Base-by-base conservation (phyloP, 30 jellyfish, hydroid and myxozoan species). In the Cassiopea xamachana region DNA sequence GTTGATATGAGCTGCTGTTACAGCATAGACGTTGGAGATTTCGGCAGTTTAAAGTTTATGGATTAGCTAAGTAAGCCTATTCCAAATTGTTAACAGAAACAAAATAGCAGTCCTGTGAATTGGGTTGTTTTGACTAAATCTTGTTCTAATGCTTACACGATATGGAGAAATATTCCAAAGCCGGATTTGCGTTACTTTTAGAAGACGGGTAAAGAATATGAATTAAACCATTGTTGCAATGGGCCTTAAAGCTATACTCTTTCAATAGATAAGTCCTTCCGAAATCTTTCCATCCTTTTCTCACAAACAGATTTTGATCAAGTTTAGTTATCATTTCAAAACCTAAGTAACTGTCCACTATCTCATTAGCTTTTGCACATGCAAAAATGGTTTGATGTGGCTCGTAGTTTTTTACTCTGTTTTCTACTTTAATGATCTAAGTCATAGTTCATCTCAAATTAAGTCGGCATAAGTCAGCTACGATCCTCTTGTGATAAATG, bases 1-100 rank as follows among this genome's bases (percentile, higher is more conserved):
- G 80, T 71, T 71, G 80, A 71, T 71, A 71, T 43, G 55, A 71
- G 80, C 10, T 71, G 80, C 80, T 71, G 80, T 71, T 71, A 71
- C 80, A 47, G 19, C 75, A 79, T 46, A 84, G 92, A 73, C 83
- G 92, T 49, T 45, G 70, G 76, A 17, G 92, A 70, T 78, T 78
- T 88, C 95, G 95, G 95, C 80, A 88, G 67, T 82, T 79, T 46
- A 88, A 88, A 79, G 87, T 69, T 72, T 69, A 73, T 48, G 87
- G 95, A 80, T 88, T 88, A 88, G 95, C 81, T 70, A 8, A 2
- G 62, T 79, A 88, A 88, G 95, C 95, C 79, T 79, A 60, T 88
- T 88, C 90, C 95, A 88, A 79, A 79, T 79, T 78, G 95, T 88
- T 88, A 78, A 88, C 88, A 78, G 95, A 88, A 88, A 88, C 90